Evolutionary conservation across 2,113 vertebrate species (phyloP).

Genomic region (Formicarius rufipectus): DNA sequence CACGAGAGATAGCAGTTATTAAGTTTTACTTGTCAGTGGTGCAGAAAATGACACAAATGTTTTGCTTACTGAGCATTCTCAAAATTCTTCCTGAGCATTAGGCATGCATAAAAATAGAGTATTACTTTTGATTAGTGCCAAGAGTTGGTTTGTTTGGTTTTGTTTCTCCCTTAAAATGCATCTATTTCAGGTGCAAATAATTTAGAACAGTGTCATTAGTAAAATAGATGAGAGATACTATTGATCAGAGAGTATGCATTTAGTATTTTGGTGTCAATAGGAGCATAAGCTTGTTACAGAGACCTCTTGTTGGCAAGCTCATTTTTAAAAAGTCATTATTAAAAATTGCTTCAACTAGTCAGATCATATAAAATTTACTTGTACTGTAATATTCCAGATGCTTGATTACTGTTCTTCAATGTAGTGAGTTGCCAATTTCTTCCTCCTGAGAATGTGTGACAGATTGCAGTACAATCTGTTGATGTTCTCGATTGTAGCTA

Average conservation of each 20-base stretch:
- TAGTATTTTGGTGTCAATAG: not conserved
- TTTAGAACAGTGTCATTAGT: not conserved
- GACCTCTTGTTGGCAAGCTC: conserved; percentile 39
- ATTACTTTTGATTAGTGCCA: conserved; percentile 35
- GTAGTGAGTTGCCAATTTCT: conserved; percentile 68
- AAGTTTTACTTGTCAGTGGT: conserved; percentile 25
- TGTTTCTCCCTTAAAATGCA: not conserved
- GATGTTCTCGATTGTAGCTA: conserved; percentile 57
- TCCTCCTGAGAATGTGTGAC: conserved; percentile 71
- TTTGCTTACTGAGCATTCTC: conserved; percentile 57
- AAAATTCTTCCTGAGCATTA: conserved; percentile 4
- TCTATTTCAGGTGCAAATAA: not conserved
- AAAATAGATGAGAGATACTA: not conserved
- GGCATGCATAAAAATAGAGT: not conserved
- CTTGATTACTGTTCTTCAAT: conserved; percentile 69
- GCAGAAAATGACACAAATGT: conserved; percentile 28
- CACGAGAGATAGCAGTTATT: not conserved
- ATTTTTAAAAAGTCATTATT: conserved; percentile 63
- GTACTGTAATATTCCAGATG: conserved; percentile 75
- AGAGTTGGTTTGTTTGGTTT: not conserved
- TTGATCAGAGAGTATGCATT: not conserved
- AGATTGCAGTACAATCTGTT: conserved; percentile 80
- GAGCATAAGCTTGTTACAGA: conserved; percentile 18
- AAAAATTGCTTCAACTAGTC: conserved; percentile 67
- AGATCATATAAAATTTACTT: conserved; percentile 58